phyloP scores from a whole-genome alignment of 2,888 invertebrate genomes.

The Podotricha telesiphe region DNA sequence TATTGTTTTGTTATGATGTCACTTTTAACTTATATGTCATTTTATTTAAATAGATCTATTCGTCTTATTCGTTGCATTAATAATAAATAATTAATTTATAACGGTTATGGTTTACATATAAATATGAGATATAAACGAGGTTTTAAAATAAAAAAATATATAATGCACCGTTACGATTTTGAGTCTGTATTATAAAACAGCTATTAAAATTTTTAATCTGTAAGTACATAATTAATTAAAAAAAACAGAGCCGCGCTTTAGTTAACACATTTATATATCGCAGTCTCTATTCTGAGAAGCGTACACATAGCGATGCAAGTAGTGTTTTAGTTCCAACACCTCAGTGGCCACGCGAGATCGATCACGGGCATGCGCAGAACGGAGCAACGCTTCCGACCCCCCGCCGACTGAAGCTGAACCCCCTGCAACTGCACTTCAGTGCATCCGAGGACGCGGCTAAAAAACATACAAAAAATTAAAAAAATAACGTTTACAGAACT shows the following conservation, averaged over 20 bases:
- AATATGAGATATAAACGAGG: too few relatives aligned
- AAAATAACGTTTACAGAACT: constrained; percentile 51
- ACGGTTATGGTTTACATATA: too few relatives aligned
- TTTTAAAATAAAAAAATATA: too few relatives aligned
- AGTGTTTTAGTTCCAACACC: constrained; percentile 68
- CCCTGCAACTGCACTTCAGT: constrained; percentile 80
- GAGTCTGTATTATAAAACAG: too few relatives aligned
- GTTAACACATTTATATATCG: constrained; percentile 3
- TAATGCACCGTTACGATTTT: too few relatives aligned
- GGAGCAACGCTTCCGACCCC: constrained; percentile 58
- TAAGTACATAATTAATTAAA: constrained; percentile 3
- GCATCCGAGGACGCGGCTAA: constrained; percentile 70
- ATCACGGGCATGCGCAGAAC: constrained; percentile 75
- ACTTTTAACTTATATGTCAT: too few relatives aligned
- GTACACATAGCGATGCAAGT: constrained; percentile 59
- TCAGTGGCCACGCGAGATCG: constrained; percentile 74
- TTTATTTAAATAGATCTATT: too few relatives aligned
- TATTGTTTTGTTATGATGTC: neutral
- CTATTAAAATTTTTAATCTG: neutral
- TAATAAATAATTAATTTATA: too few relatives aligned
- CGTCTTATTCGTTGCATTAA: too few relatives aligned
- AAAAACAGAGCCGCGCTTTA: neutral
- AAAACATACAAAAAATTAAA: constrained; percentile 56
- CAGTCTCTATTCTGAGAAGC: constrained; percentile 27
- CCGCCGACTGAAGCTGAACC: constrained; percentile 42